phyloP scores from a whole-genome alignment of 1,140 invertebrate species.

The Dinothrombium tinctorium region DNA sequence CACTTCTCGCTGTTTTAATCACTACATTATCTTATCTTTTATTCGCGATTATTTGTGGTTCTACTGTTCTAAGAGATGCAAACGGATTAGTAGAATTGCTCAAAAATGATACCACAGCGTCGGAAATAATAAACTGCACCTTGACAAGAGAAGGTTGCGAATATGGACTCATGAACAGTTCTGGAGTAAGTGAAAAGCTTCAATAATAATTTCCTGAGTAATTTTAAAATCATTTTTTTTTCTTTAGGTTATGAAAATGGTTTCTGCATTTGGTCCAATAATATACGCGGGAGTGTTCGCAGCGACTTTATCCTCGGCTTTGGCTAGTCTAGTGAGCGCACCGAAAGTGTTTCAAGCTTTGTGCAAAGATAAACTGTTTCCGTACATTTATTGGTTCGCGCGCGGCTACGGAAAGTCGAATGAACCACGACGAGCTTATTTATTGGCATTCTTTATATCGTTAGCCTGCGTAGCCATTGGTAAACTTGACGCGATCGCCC shows the following conservation, averaged over 20 bases:
- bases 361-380: constrained; percentile 82
- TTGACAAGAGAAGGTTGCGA: constrained; percentile 2
- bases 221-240: too few species aligned
- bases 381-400: constrained; percentile 70
- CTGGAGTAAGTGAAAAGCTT: too few species aligned
- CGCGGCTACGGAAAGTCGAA: constrained; percentile 78
- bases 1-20: constrained; percentile 52
- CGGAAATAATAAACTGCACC: neutral
- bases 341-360: constrained; percentile 34
- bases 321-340: constrained; percentile 34
- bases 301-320: constrained; percentile 34
- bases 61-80: constrained; percentile 46
- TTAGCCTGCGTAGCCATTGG: constrained; percentile 66
- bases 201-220: too few species aligned
- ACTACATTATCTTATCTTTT: constrained; percentile 58
- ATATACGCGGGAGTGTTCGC: constrained; percentile 35
- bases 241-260: constrained; percentile 25
- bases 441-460: constrained; percentile 72
- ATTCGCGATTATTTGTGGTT: constrained; percentile 52
- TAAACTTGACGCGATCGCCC: constrained; percentile 59
- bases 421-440: constrained; percentile 76
- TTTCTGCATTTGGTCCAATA: constrained; percentile 27
- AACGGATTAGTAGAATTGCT: constrained; percentile 27
- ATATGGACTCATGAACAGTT: constrained; percentile 4
- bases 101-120: neutral